Evolutionary conservation across 1,140 invertebrate species (phyloP).

Genomic region (Aphelinus certus): DNA sequence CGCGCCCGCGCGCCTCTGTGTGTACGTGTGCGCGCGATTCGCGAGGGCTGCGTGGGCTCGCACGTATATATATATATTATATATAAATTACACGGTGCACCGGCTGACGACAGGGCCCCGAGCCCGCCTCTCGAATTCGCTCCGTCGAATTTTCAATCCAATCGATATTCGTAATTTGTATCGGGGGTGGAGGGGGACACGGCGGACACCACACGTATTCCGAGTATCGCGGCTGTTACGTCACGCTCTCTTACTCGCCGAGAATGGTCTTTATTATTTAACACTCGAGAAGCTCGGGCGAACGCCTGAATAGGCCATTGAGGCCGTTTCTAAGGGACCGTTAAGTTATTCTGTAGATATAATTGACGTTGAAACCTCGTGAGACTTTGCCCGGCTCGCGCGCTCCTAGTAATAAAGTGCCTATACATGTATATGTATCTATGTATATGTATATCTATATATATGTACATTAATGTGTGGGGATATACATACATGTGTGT

Average conservation of each 20-base stretch:
- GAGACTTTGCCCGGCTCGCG: conserved; percentile 50
- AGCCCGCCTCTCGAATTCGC: no score
- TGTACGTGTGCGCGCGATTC: conserved; percentile 22
- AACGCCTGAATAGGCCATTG: conserved; percentile 65
- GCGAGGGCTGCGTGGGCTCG: neutral
- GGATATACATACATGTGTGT: conserved; percentile 23
- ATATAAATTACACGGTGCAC: no score
- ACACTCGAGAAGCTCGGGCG: conserved; percentile 63
- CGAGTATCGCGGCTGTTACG: conserved; percentile 47
- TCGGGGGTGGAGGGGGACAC: no score
- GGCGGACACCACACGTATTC: neutral
- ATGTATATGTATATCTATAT: no score
- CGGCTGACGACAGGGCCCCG: no score
- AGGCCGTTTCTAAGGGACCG: conserved; percentile 64
- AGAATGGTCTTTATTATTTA: conserved; percentile 64
- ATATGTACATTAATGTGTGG: conserved; percentile 35
- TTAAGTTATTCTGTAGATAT: conserved; percentile 66
- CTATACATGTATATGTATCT: conserved; percentile 45
- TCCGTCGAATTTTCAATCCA: no score
- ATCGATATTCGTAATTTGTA: no score
- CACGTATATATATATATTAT: no score
- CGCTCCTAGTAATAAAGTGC: conserved; percentile 53
- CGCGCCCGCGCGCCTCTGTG: neutral
- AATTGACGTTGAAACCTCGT: conserved; percentile 63
- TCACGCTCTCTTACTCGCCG: conserved; percentile 49